Evolutionary conservation across 2,797 vertebrate species (phyloP), one percentile per base, ranked within the genome.

Genomic region (Falco berigora): DNA sequence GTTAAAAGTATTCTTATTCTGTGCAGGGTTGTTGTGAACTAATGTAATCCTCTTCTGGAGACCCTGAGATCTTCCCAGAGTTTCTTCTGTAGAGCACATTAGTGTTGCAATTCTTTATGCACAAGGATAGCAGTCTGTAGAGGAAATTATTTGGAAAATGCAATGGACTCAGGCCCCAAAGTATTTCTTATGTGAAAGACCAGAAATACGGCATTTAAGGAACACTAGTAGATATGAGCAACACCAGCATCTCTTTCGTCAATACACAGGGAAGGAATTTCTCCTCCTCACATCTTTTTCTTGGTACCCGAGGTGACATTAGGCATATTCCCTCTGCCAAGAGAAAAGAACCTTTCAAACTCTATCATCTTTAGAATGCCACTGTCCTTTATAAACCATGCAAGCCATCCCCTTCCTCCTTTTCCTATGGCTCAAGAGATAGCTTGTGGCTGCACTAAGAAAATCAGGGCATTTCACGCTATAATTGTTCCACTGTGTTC

Each of bases 81-180:
- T 30, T 78, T 58, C 58, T 55, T 75, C n/a, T 72, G 38, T 75
- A 44, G 76, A 78, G 62, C 46, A 40, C 36, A 64, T 80, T 20
- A 76, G 52, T 14, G 17, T 50, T 84, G 71, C 71, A 56, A 68
- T 92, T 83, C 53, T n/a, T 87, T 72, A n/a, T 86, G 81, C 62
- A 74, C 44, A 53, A 61, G 74, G 50, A 42, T 49, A 36, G 69
- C 25, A 59, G 59, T 9, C 50, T 73, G 38, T 40, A 90, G 81
- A 94, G 61, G 80, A 91, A 93, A 93, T 75, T 3, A 75, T 88
- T 85, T 96, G 71, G 74, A 95, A 92, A 94, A 83, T 75, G 56
- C 85, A 82, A 69, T 0, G 2, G 62, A 61, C 63, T 72, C 52
- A 14, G 27, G 27, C 59, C 80, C 88, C 77, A 74, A 66, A 85